phyloP scores from a whole-genome alignment of 2,797 vertebrate genomes.

The Rhyacichthys aspro region DNA sequence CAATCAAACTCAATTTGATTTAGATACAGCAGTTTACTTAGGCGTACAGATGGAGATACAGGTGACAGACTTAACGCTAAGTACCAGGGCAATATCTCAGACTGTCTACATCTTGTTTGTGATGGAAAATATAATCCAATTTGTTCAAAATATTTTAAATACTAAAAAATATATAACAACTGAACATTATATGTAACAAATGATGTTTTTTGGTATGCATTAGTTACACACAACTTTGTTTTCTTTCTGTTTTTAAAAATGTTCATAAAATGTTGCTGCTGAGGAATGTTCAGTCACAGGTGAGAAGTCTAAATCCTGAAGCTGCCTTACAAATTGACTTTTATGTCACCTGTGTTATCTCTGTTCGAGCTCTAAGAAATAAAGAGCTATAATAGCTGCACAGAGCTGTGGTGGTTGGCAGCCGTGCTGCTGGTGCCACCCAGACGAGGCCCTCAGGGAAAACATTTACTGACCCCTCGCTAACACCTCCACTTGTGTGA shows the following conservation, averaged over 20 bases:
- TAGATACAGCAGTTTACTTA: slow-evolving; percentile 28
- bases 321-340: background rate
- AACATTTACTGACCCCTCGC: slow-evolving; percentile 54
- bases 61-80: slow-evolving; percentile 26
- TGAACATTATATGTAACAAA: slow-evolving; percentile 47
- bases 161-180: too few relatives aligned
- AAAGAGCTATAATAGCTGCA: slow-evolving; percentile 27
- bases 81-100: slow-evolving; percentile 7
- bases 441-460: slow-evolving; percentile 45
- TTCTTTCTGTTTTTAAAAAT: too few relatives aligned
- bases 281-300: too few relatives aligned
- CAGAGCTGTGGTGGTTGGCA: slow-evolving; percentile 48
- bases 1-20: slow-evolving; percentile 51
- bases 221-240: too few relatives aligned
- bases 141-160: slow-evolving; percentile 62
- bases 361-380: slow-evolving; percentile 13
- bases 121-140: slow-evolving; percentile 62
- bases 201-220: slow-evolving; percentile 25
- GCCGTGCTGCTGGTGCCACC: slow-evolving; percentile 37
- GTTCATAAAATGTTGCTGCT: too few relatives aligned
- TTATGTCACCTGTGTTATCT: slow-evolving; percentile 1
- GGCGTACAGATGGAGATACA: slow-evolving; percentile 39
- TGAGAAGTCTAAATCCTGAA: background rate
- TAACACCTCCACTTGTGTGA: slow-evolving; percentile 51
- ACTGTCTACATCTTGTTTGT: slow-evolving; percentile 36